phyloP scores from a whole-genome alignment of 2,797 vertebrate genomes.

The Platalea minor region DNA sequence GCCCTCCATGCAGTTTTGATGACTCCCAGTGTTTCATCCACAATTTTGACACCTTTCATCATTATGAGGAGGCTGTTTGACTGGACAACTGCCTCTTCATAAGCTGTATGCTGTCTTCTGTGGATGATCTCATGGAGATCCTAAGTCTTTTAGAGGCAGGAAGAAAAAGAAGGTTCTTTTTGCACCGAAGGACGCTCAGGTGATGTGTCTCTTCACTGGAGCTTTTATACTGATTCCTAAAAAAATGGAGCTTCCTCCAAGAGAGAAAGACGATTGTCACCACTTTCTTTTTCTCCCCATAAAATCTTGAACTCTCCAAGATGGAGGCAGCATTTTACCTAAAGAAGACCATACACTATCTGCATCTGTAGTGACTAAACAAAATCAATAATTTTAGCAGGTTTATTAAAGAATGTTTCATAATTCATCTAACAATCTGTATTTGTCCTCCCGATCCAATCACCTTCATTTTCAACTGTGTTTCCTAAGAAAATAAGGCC shows the following conservation, averaged over 20 bases:
- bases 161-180: background rate
- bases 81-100: background rate
- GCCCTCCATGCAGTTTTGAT: background rate
- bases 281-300: background rate
- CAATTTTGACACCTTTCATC: background rate
- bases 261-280: background rate
- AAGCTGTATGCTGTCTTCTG: background rate
- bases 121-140: background rate
- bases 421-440: background rate
- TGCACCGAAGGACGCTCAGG: background rate
- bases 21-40: background rate
- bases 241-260: background rate
- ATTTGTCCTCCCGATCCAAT: background rate
- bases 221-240: background rate
- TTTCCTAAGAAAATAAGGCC: background rate
- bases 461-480: background rate
- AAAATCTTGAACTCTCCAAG: background rate
- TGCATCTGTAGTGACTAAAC: background rate
- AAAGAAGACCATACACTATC: background rate
- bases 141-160: background rate
- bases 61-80: background rate
- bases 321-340: background rate
- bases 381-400: background rate
- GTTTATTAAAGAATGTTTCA: background rate
- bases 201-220: background rate